A percentile compares a stretch with the other conserved stretches of the same genome.
Evolutionary conservation across 2,113 vertebrate genomes (phyloP).

Genomic region (Callipepla californica): DNA sequence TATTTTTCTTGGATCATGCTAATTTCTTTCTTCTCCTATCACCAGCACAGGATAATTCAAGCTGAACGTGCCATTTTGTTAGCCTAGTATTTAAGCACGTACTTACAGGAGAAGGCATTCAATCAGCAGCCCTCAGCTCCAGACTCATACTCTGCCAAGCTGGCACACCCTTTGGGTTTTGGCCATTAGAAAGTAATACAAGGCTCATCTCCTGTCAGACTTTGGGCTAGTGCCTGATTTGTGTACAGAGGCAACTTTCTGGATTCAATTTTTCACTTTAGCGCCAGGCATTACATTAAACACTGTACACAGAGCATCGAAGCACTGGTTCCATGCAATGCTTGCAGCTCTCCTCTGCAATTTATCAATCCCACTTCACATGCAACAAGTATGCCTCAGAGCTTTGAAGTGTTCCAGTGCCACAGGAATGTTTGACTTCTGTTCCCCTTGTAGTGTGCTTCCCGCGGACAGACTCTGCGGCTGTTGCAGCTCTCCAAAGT

Average conservation of each 20-base stretch:
- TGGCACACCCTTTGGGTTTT: background rate
- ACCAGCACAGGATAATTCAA: background rate
- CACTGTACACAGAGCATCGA: background rate
- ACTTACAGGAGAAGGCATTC: conserved; percentile 6
- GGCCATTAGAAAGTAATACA: background rate
- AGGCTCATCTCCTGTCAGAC: background rate
- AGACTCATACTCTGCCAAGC: background rate
- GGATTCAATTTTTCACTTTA: conserved; percentile 26
- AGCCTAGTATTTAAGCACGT: background rate
- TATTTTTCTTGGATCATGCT: background rate
- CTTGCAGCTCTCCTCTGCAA: background rate
- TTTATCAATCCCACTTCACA: background rate
- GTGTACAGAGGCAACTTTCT: conserved; percentile 20
- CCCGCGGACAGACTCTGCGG: background rate
- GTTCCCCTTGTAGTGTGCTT: background rate
- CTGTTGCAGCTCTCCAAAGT: background rate
- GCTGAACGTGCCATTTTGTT: background rate
- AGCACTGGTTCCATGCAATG: background rate
- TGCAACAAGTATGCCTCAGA: background rate
- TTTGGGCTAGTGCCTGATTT: background rate
- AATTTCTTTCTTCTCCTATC: background rate
- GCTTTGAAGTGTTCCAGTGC: background rate
- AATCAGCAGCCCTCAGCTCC: background rate
- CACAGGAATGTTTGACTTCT: background rate
- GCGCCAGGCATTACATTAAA: background rate